Evolutionary conservation across 2,888 invertebrate genomes (phyloP).

Genomic region (Drosophila mimetica): DNA sequence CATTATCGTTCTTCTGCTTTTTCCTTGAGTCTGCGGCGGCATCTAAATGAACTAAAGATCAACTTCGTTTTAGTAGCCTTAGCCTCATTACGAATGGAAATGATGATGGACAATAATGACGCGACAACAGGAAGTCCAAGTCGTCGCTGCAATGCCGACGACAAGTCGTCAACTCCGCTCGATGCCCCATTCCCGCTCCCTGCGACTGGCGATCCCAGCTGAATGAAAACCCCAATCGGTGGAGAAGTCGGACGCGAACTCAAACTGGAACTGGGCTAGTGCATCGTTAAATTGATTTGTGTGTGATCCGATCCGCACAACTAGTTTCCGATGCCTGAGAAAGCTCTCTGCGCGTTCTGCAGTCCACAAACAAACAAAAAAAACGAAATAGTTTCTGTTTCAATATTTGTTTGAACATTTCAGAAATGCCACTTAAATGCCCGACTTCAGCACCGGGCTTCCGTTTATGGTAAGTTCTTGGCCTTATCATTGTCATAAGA

Average conservation of each 20-base stretch:
- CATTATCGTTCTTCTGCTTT: slow-evolving; percentile 25
- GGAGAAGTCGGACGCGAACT: slow-evolving; percentile 43
- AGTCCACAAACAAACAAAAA: slow-evolving; percentile 16
- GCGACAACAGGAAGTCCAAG: slow-evolving; percentile 83
- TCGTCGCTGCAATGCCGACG: slow-evolving; percentile 53
- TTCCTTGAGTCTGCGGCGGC: slow-evolving; percentile 60
- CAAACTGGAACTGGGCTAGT: slow-evolving; percentile 71
- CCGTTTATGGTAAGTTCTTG: slow-evolving; percentile 70
- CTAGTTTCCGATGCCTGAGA: slow-evolving; percentile 73
- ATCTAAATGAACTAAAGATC: slow-evolving; percentile 80
- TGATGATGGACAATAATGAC: slow-evolving; percentile 83
- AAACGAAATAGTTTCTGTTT: slow-evolving; percentile 65
- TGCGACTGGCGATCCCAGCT: neutral
- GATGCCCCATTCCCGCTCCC: slow-evolving; percentile 6
- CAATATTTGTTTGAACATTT: slow-evolving; percentile 63
- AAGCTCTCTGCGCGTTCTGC: slow-evolving; percentile 45
- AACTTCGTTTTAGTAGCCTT: slow-evolving; percentile 77
- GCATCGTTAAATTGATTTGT: slow-evolving; percentile 80
- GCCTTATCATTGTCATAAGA: slow-evolving; percentile 65
- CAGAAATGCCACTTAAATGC: slow-evolving; percentile 62
- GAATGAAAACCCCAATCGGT: slow-evolving; percentile 42
- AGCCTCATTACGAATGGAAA: slow-evolving; percentile 81
- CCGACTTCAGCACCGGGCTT: slow-evolving; percentile 51
- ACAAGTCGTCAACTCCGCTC: slow-evolving; percentile 30
- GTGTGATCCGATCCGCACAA: slow-evolving; percentile 59